Conservation (phyloP, 2,888 invertebrate genomes). For the Volucella inflata region DNA sequence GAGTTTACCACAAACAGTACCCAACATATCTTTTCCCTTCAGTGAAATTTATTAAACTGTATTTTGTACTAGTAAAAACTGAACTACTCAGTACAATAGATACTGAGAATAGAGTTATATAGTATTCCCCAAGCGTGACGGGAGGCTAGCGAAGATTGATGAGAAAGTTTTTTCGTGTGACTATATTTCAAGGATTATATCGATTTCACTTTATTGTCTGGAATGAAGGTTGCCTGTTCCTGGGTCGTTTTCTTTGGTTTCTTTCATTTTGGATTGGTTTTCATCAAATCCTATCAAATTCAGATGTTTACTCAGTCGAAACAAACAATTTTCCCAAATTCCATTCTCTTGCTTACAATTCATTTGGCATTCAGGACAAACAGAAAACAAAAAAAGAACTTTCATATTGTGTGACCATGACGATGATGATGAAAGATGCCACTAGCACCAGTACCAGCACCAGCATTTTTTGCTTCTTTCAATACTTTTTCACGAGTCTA, state of each 20-base stretch:
- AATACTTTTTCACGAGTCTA: slow-evolving; percentile 48
- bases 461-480: slow-evolving; percentile 5
- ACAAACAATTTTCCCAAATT: slow-evolving; percentile 23
- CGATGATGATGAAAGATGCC: slow-evolving; percentile 47
- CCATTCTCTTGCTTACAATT: background rate
- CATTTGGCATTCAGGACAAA: background rate
- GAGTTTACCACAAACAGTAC: too few relatives aligned
- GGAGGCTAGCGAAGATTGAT: slow-evolving; percentile 1
- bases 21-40: too few relatives aligned
- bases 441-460: slow-evolving; percentile 5
- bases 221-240: slow-evolving; percentile 16
- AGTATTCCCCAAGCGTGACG: background rate
- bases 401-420: slow-evolving; percentile 48
- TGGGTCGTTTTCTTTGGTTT: too few relatives aligned
- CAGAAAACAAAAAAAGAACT: background rate
- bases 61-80: too few relatives aligned
- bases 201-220: slow-evolving; percentile 64
- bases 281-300: slow-evolving; percentile 39
- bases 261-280: slow-evolving; percentile 14
- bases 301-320: slow-evolving; percentile 59
- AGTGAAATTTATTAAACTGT: too few relatives aligned
- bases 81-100: too few relatives aligned
- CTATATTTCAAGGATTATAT: slow-evolving; percentile 49
- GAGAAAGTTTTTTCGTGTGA: too few relatives aligned
- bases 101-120: too few relatives aligned